Evolutionary conservation across 2,113 vertebrate species (phyloP), one percentile per base, ranked within the genome.

Genomic region (Pithys albifrons): DNA sequence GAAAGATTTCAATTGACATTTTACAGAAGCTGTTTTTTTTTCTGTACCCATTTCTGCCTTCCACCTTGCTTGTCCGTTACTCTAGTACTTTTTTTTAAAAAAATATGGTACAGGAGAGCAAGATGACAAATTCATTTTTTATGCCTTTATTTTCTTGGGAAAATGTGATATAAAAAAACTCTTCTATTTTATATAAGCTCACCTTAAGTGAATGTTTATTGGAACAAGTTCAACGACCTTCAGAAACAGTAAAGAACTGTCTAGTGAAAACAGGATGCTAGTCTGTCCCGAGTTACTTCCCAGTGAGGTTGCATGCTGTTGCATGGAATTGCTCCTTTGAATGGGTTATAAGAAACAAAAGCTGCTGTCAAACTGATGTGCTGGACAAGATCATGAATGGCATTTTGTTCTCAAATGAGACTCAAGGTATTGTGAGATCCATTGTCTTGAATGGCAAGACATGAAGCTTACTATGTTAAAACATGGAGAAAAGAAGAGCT

Each of bases 301-400:
- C 41, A 17, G 39, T 22, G 19, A 70, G 13, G 25, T 41, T 85
- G 10, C 6, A n/a, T 57, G 22, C 17, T n/a, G 5, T 46, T 51
- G 41, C 39, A 52, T 51, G 37, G 80, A 35, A 55, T 57, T 70
- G 23, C 9, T 73, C 10, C 15, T 29, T 29, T n/a, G 12, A 67
- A 73, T 15, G 28, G 9, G 6, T 8, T 61, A 23, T 66, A 69
- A 87, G 54, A 81, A 74, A 54, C 2, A 54, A 79, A 79, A 14
- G 6, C 9, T 71, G 15, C 64, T 62, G 10, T 35, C 0, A 0
- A 16, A 43, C n/a, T 73, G 15, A 19, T 80, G 25, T 51, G n/a
- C 29, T 75, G n/a, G 25, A 74, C 19, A 79, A 70, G 12, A 28
- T 24, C 1, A 0, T 6, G 15, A 77, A 65, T 61, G 18, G 4